Evolutionary conservation across 2,888 invertebrate genomes (phyloP).

Genomic region (Pseudolycoriella hygida): DNA sequence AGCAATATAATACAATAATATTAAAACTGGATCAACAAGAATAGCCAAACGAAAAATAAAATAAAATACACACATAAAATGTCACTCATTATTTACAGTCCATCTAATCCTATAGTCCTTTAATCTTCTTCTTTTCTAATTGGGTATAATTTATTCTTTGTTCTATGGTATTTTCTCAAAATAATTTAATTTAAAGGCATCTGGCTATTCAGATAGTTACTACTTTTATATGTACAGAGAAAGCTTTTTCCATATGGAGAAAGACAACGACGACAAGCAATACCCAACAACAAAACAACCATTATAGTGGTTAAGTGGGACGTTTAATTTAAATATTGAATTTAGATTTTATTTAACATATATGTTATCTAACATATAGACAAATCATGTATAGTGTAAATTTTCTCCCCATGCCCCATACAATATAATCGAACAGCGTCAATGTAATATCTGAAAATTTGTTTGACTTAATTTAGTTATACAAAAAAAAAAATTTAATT

Average conservation of each 20-base stretch:
- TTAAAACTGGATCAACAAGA: too few relatives aligned
- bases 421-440: too few relatives aligned
- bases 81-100: constrained; percentile 4
- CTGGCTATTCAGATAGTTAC: constrained; percentile 1
- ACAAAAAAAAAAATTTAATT: too few relatives aligned
- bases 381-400: too few relatives aligned
- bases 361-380: too few relatives aligned
- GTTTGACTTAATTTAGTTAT: too few relatives aligned
- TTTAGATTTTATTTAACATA: too few relatives aligned
- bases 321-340: background rate
- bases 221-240: background rate
- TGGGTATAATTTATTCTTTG: constrained; percentile 12
- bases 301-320: constrained; percentile 2
- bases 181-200: constrained; percentile 6
- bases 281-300: background rate
- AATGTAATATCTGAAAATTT: too few relatives aligned
- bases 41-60: too few relatives aligned
- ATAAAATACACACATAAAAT: background rate
- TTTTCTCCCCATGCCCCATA: too few relatives aligned
- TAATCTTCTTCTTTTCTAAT: constrained; percentile 5
- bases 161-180: constrained; percentile 16
- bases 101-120: constrained; percentile 2
- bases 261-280: too few relatives aligned
- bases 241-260: background rate
- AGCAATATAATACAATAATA: too few relatives aligned